These are phyloP conservation scores for Lerema accius DNA, from an alignment of 1,140 invertebrate species.

Conservation along the genomic window DNA sequence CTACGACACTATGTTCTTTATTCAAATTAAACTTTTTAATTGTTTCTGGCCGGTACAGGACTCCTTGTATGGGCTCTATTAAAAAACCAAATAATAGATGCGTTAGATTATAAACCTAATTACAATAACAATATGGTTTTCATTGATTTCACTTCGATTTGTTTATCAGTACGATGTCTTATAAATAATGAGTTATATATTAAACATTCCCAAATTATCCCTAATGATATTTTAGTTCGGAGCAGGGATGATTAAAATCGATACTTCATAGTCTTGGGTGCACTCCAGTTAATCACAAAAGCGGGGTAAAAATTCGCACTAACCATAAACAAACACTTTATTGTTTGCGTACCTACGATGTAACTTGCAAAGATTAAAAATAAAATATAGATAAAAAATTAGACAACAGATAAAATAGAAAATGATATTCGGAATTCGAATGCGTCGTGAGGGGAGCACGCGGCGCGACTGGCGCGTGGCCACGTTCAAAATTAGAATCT, in stretches of 20 bases:
- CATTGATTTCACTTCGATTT: background rate
- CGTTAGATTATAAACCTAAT: background rate
- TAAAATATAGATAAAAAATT: background rate
- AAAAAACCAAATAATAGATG: slow-evolving; percentile 4
- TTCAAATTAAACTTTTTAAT: slow-evolving; percentile 35
- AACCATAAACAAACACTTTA: background rate
- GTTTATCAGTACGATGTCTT: background rate
- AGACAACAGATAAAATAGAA: slow-evolving; percentile 15
- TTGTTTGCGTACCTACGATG: background rate
- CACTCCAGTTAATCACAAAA: slow-evolving; percentile 1
- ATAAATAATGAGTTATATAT: no score
- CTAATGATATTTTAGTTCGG: background rate
- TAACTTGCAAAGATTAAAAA: background rate
- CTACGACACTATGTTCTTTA: slow-evolving; percentile 41
- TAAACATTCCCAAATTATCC: background rate
- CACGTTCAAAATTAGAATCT: slow-evolving; percentile 74
- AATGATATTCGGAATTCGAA: slow-evolving; percentile 40
- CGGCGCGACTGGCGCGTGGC: slow-evolving; percentile 69
- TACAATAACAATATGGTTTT: background rate
- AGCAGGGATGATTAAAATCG: background rate
- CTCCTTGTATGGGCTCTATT: slow-evolving; percentile 59
- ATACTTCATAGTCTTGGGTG: background rate
- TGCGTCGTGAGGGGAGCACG: slow-evolving; percentile 59
- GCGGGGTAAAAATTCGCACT: background rate
- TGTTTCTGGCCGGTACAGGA: slow-evolving; percentile 68